A percentile compares a stretch with the other conserved stretches of the same genome.
These are phyloP conservation scores for Apus apus DNA, from an alignment of 2,113 vertebrate genomes.

Conservation along the genomic window DNA sequence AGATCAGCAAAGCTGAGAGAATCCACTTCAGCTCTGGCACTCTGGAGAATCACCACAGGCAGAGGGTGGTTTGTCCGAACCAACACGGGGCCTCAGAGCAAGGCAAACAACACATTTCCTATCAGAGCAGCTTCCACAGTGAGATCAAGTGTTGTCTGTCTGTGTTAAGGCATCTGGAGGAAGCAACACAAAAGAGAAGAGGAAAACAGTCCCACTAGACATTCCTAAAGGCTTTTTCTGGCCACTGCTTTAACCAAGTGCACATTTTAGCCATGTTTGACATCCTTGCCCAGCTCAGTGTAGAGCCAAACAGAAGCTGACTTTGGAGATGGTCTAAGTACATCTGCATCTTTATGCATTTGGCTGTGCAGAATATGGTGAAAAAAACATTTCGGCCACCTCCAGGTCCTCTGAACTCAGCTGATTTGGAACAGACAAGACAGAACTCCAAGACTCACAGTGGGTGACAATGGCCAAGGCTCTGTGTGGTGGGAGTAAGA, in stretches of 20 bases:
- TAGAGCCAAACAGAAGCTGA: constrained; percentile 60
- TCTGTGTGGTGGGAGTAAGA: neutral
- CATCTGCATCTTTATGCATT: constrained; percentile 10
- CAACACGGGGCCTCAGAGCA: neutral
- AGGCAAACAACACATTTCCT: neutral
- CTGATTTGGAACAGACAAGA: neutral
- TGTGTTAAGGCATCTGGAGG: neutral
- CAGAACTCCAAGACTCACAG: neutral
- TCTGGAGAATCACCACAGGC: neutral
- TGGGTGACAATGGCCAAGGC: neutral
- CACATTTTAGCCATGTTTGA: constrained; percentile 9
- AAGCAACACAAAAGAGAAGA: neutral
- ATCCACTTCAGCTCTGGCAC: neutral
- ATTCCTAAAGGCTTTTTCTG: constrained; percentile 55
- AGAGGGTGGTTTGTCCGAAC: neutral
- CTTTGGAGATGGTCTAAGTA: constrained; percentile 47
- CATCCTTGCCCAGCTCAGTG: neutral
- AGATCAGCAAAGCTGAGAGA: neutral
- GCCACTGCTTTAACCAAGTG: neutral
- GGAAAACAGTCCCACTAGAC: constrained; percentile 4
- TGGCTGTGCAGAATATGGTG: neutral
- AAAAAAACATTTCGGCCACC: neutral
- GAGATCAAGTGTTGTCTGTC: neutral
- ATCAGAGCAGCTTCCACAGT: neutral
- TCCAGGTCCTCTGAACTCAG: neutral